These are phyloP conservation scores for Elanus axillaris DNA, from an alignment of 2,113 vertebrate genomes.

Conservation along the genomic window DNA sequence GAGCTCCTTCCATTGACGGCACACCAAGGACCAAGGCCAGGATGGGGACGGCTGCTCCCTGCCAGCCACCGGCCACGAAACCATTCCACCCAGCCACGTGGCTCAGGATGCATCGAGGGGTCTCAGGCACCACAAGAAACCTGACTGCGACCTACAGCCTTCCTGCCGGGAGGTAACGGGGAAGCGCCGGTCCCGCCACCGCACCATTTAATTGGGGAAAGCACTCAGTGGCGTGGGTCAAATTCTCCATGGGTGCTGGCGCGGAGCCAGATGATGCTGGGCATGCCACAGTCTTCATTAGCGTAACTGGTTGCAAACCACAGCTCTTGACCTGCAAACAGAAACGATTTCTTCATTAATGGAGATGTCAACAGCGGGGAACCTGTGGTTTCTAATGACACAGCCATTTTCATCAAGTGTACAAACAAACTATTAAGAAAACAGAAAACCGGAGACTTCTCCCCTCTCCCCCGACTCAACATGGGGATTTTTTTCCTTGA, in stretches of 20 bases:
- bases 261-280: slow-evolving; percentile 10
- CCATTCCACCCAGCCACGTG: fast-evolving
- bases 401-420: neutral
- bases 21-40: neutral
- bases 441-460: neutral
- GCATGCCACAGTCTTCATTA: slow-evolving; percentile 64
- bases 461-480: neutral
- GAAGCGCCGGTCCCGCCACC: neutral
- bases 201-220: slow-evolving; percentile 6
- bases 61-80: neutral
- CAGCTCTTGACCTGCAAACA: slow-evolving; percentile 42
- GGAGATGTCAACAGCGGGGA: slow-evolving; percentile 22
- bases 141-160: neutral
- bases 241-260: neutral
- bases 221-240: slow-evolving; percentile 22
- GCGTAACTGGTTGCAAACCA: slow-evolving; percentile 38
- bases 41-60: neutral
- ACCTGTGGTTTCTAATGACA: slow-evolving; percentile 57
- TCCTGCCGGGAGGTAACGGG: neutral
- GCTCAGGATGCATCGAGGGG: neutral
- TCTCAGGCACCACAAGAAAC: neutral
- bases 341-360: slow-evolving; percentile 47
- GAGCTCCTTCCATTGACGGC: neutral
- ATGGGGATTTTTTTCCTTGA: neutral
- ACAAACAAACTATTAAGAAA: neutral